Evolutionary conservation across 2,113 vertebrate genomes (phyloP).

Genomic region (Sturnus vulgaris): DNA sequence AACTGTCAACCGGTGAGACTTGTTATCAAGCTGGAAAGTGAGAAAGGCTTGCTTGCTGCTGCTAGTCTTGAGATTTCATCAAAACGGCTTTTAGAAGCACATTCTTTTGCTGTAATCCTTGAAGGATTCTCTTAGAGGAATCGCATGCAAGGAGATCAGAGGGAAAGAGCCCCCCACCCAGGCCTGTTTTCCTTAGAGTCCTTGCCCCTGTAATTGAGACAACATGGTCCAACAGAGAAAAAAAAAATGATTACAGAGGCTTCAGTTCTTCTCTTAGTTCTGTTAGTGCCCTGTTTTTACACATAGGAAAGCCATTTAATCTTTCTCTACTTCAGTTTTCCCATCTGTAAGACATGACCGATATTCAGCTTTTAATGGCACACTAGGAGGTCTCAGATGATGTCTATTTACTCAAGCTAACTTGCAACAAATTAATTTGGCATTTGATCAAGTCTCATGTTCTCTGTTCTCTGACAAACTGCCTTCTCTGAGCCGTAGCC

Average conservation of each 20-base stretch:
- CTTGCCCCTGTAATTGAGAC: not conserved
- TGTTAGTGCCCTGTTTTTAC: not conserved
- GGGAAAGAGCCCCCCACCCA: not conserved
- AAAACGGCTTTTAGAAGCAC: not conserved
- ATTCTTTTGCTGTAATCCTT: not conserved
- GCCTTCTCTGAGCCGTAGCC: not conserved
- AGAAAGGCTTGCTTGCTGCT: constrained; percentile 31
- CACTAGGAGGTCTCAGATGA: not conserved
- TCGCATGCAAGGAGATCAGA: not conserved
- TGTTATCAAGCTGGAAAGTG: constrained; percentile 46
- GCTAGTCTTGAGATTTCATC: constrained; percentile 10
- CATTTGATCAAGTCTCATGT: not conserved
- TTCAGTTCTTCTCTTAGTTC: not conserved
- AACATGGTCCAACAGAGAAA: not conserved
- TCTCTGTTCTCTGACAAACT: not conserved
- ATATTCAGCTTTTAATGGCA: not conserved
- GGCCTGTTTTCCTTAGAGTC: not conserved
- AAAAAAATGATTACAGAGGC: not conserved
- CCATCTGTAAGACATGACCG: not conserved
- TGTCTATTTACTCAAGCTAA: not conserved
- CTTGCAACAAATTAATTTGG: constrained; percentile 3
- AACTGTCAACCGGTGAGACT: constrained; percentile 48
- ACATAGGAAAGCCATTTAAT: not conserved
- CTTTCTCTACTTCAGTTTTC: not conserved
- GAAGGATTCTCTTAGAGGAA: not conserved